Evolutionary conservation across 2,113 vertebrate species (phyloP).

Genomic region (Notarius lentiginosus): DNA sequence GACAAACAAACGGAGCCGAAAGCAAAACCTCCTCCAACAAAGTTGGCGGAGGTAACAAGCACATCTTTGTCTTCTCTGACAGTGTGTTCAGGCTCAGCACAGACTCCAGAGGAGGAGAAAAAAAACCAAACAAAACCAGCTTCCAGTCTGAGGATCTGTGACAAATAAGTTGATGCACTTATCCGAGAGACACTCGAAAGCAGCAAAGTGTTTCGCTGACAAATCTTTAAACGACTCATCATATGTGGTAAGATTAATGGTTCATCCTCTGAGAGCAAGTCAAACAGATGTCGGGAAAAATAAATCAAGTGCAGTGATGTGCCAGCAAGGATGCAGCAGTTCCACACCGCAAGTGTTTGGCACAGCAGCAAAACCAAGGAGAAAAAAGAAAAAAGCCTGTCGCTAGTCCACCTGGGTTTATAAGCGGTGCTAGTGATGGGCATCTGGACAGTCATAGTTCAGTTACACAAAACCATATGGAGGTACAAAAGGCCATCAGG

Average conservation of each 20-base stretch:
- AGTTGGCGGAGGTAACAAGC: too few relatives aligned
- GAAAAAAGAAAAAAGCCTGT: background rate
- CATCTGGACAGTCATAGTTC: background rate
- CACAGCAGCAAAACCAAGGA: too few relatives aligned
- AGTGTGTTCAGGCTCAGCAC: background rate
- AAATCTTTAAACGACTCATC: constrained; percentile 25
- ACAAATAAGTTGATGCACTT: constrained; percentile 4
- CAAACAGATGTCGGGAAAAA: constrained; percentile 4
- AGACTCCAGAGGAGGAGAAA: background rate
- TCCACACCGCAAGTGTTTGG: background rate
- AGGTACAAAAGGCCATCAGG: background rate
- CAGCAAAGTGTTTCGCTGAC: background rate
- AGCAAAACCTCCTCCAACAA: too few relatives aligned
- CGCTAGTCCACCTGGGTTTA: background rate
- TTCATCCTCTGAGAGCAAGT: background rate
- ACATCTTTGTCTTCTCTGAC: background rate
- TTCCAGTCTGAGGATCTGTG: background rate
- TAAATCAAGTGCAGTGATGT: background rate
- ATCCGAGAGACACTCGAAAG: background rate
- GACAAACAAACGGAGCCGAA: too few relatives aligned
- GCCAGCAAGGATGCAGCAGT: background rate
- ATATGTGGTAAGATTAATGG: background rate
- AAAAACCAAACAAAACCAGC: background rate
- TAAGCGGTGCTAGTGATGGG: background rate
- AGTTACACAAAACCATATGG: background rate